Evolutionary conservation across 2,113 vertebrate genomes (phyloP).

Genomic region (Paracanthobrama guichenoti): DNA sequence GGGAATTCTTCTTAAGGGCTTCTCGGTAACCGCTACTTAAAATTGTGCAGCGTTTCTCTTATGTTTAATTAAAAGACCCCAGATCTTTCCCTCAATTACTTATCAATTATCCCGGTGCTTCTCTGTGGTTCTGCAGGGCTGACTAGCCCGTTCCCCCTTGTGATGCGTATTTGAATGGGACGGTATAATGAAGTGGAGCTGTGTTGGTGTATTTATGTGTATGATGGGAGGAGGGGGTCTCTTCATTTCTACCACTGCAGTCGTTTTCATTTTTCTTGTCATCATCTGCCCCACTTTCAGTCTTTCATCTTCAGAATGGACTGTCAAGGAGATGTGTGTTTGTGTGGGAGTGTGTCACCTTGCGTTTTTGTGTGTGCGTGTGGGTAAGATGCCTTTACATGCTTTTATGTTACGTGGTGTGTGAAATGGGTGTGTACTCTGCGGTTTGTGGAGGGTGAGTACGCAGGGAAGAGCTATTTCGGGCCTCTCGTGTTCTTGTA

Average conservation of each 20-base stretch:
- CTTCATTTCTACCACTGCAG: constrained; percentile 59
- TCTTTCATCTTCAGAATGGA: constrained; percentile 72
- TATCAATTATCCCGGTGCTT: constrained; percentile 49
- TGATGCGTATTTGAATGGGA: constrained; percentile 6
- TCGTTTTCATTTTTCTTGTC: constrained; percentile 36
- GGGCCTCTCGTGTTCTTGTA: constrained; percentile 30
- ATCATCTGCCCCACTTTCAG: constrained; percentile 68
- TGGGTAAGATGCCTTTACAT: not conserved
- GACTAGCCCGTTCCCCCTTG: constrained; percentile 19
- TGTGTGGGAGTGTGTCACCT: constrained; percentile 37
- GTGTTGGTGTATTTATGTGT: constrained; percentile 37
- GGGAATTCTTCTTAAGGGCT: constrained; percentile 1
- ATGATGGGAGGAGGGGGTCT: constrained; percentile 15
- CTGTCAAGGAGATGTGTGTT: constrained; percentile 51
- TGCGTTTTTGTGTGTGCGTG: constrained; percentile 35
- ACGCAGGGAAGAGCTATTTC: constrained; percentile 30
- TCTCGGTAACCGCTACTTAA: constrained; percentile 10
- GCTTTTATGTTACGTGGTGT: constrained; percentile 45
- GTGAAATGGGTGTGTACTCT: constrained; percentile 39
- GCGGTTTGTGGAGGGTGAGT: constrained; percentile 23
- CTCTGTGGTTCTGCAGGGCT: constrained; percentile 15
- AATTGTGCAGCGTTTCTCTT: constrained; percentile 26
- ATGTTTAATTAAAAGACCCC: constrained; percentile 46
- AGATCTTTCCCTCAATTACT: constrained; percentile 44
- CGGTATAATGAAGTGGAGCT: not conserved